Evolutionary conservation across 2,888 invertebrate genomes (phyloP).

Genomic region (Parasteatoda lunata): DNA sequence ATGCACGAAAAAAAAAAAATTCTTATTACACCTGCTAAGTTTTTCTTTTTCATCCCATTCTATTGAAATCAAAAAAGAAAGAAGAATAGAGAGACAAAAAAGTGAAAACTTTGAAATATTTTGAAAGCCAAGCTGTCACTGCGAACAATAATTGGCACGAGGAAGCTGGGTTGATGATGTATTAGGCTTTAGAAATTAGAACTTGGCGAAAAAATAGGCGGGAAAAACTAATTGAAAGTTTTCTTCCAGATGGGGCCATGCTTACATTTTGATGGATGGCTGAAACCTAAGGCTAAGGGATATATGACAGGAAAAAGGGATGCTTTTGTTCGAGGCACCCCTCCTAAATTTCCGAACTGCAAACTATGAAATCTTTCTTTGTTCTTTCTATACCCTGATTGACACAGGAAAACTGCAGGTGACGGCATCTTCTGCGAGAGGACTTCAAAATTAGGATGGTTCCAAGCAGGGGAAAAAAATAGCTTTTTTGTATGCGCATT

Average conservation of each 20-base stretch:
- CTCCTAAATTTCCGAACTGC: conserved; percentile 25
- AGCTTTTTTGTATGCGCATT: neutral
- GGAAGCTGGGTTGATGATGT: conserved; percentile 50
- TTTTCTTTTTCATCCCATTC: neutral
- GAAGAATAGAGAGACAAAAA: conserved; percentile 10
- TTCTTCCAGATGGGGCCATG: conserved; percentile 59
- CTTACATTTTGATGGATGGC: conserved; percentile 48
- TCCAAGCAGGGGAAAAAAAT: conserved; percentile 10
- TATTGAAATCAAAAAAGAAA: neutral
- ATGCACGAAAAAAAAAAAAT: too few species aligned
- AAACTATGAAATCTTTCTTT: conserved; percentile 14
- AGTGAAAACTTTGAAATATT: conserved; percentile 29
- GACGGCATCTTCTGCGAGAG: conserved; percentile 28
- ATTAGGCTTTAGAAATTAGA: conserved; percentile 65
- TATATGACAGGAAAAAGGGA: conserved; percentile 46
- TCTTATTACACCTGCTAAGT: neutral
- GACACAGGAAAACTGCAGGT: conserved; percentile 45
- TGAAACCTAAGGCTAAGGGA: conserved; percentile 18
- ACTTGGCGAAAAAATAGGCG: conserved; percentile 22
- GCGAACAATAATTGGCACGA: conserved; percentile 44
- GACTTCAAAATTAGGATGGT: neutral
- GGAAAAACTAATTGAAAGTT: conserved; percentile 61
- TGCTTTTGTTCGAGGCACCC: conserved; percentile 39
- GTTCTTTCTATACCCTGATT: conserved; percentile 28
- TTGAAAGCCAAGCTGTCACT: conserved; percentile 32